Base-by-base conservation (phyloP, 2,113 vertebrate species). In the Tautogolabrus adspersus region DNA sequence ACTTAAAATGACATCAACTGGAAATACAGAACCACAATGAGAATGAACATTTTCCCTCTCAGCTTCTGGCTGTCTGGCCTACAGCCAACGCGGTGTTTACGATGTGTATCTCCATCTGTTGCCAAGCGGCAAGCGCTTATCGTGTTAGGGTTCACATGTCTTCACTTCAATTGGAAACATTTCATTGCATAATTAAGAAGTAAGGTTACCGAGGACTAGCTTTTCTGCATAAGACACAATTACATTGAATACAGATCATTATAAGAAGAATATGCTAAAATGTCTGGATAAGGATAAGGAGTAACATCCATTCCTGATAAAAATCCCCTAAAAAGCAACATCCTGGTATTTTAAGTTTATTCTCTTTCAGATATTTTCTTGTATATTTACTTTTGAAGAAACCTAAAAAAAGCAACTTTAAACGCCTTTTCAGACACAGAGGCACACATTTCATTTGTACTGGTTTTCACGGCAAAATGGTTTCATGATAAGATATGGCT, bases 111-210 rank as follows among this genome's bases (percentile, higher is more conserved):
- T 18, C 26, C 55, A 21, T 77, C 65, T 75, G 74, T 75, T 76
- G 71, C 57, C n/a, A n/a, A n/a, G n/a, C n/a, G n/a, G n/a, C 73
- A 77, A 26, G 70, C 56, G 66, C 40, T 54, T n/a, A n/a, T n/a
- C n/a, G 15, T 62, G 40, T 60, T 56, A 67, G 1, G 58, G 11
- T 79, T 40, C 46, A 6, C 38, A 40, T 6, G 38, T 40, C 6
- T 40, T 8, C 38, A 40, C 2, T 16, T 16, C 3, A 47, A 47
- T 26, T 26, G 16, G 46, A 71, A 61, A 22, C 62, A 56, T 71
- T 73, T 61, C 1, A 46, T 8, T 66, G 38, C 2, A 60, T 7
- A 30, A 38, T 12, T 47, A 6, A 56, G 46, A 67, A 68, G 56
- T 44, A 8, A 49, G 47, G 22, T 60, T 30, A 49, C 5, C 0